Evolutionary conservation across 2,113 vertebrate genomes (phyloP), one percentile per base, ranked within the genome.

Genomic region (Ranitomeya variabilis): DNA sequence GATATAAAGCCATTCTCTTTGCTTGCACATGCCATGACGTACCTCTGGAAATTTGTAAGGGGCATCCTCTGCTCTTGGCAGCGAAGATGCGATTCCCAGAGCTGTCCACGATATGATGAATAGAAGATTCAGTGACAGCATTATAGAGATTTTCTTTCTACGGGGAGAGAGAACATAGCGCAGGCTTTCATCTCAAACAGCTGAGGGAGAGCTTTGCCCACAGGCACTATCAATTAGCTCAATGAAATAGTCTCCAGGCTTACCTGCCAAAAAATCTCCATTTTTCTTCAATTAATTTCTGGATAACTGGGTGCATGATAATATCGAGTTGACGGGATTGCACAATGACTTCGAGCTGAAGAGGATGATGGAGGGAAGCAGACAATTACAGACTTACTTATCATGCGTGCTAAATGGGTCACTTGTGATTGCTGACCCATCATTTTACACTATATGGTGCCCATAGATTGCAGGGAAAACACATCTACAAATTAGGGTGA

Each of bases 201-300:
- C 66, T 71, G 86, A 57, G 66, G 31, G 86, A 55, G 60, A 80
- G 21, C 13, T 73, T 4, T 69, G 64, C 79, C 77, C 67, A 19
- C 45, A 6, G 86, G 55, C 64, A 57, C 16, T 52, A 51, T 66
- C 80, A 52, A 69, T 83, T 31, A 87, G 45, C 21, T 62, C 37
- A 79, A 86, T 81, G 51, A 90, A 55, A 74, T 60, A 19, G 26
- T 66, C 64, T 52, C 80, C 11, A 21, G 73, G 59, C 86, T 87
- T 88, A 90, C 90, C 71, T 89, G 78, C 90, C 90, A 90, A 87
- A 90, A n/a, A 51, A 84, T 26, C 51, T 87, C 90, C 90, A 90
- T 85, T 90, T 90, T 51, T 87, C 7, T 57, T 87, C 80, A 81
- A 90, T 90, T 80, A 90, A 82, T 86, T 89, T 89, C 76, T 90